Evolutionary conservation across 2,888 invertebrate genomes (phyloP), one percentile per base, ranked within the genome.

Genomic region (Pimpla rufipes): DNA sequence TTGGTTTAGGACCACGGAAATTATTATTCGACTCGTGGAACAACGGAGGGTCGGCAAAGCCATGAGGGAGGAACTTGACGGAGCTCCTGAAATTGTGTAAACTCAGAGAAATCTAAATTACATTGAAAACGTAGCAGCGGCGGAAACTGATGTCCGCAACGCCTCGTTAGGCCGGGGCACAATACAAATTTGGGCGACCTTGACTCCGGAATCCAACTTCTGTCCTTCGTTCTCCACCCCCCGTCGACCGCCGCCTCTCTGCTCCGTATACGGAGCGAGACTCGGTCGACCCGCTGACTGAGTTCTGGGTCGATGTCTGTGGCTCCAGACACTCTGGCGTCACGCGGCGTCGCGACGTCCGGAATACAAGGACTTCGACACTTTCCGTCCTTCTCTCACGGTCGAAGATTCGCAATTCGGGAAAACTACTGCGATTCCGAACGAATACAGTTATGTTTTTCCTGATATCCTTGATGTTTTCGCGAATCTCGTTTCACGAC

Each of bases 291-390:
- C 74, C 62, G 73, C 64, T 71, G 71, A 83, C 80, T 68, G 37
- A 57, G 71, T 83, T 83, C 67, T 76, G 83, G 90, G 87, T 91
- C 90, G 90, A 90, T 89, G 85, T 78, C 76, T 67, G 55, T 66
- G 90, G 90, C 89, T 89, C 90, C 90, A 90, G 90, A 90, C 90
- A 55, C 87, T 85, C 86, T 87, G 88, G 89, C 88, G 88, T 88
- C 89, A 40, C 29, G 64, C 40, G 29, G 13, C 62, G 68, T 78
- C 52, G 67, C 52, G 45, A 59, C 73, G 23, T 29, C 35, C 45
- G 66, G 64, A 42, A 57, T 79, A 66, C 59, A 35, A 59, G 59
- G 76, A 45, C 40, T 73, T 71, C 42, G 40, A 23, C 47, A 40
- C 37, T 37, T 47, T 50, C 57, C 45, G 23, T 50, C 29, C 29